Conservation (phyloP, 2,888 invertebrate genomes). For the Erebia epiphron region DNA sequence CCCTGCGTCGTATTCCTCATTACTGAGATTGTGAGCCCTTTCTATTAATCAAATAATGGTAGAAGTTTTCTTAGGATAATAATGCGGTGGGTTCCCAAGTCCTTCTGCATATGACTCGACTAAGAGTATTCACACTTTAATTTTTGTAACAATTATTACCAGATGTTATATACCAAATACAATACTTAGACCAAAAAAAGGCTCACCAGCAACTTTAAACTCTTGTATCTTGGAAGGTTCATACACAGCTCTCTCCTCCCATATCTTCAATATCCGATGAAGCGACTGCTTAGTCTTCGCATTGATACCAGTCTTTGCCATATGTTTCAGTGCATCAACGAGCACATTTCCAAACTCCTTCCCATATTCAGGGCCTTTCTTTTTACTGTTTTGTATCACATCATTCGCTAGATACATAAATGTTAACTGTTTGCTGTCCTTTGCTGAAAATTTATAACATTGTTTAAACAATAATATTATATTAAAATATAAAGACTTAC, state of each 20-base stretch:
- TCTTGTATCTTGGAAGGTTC: conserved; percentile 91
- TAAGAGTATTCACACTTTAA: too few relatives aligned
- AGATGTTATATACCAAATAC: too few relatives aligned
- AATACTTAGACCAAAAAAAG: neutral
- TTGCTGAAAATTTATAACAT: conserved; percentile 84
- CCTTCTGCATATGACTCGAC: too few relatives aligned
- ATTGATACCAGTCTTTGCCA: conserved; percentile 88
- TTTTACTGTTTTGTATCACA: conserved; percentile 99
- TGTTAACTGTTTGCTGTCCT: conserved; percentile 93
- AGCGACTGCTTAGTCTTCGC: conserved; percentile 92
- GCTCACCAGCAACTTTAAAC: conserved; percentile 85
- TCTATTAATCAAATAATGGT: too few relatives aligned
- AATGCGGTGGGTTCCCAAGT: too few relatives aligned
- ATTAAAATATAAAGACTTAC: too few relatives aligned
- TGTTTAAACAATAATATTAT: too few relatives aligned
- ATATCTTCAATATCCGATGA: conserved; percentile 92
- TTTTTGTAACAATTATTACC: too few relatives aligned
- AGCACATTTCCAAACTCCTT: conserved; percentile 92
- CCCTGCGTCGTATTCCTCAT: too few relatives aligned
- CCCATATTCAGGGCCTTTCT: conserved; percentile 97
- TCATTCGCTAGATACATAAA: conserved; percentile 99
- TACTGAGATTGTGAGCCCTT: too few relatives aligned
- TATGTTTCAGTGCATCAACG: conserved; percentile 92
- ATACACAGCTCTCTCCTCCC: conserved; percentile 96
- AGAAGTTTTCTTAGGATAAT: too few relatives aligned